These are phyloP conservation scores for Palythoa grandis DNA, from an alignment of 92 coral and sea anemone species.

Conservation along the genomic window DNA sequence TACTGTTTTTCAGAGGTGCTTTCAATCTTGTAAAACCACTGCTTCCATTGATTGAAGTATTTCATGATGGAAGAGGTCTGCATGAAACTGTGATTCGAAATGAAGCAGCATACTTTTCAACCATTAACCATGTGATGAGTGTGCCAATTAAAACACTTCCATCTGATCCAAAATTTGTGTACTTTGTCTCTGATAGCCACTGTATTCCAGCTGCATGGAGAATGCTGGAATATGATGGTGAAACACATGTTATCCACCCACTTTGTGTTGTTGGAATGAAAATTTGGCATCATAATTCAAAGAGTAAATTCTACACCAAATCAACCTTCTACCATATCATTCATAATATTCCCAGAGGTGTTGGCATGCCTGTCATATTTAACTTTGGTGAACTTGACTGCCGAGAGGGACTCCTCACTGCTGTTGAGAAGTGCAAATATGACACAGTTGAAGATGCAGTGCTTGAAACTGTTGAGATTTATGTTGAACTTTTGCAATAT, in stretches of 20 bases:
- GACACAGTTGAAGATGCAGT: conserved; percentile 56
- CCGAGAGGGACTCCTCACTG: conserved; percentile 54
- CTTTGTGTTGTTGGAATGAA: conserved; percentile 56
- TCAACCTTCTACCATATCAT: conserved; percentile 50
- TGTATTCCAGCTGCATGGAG: conserved; percentile 64
- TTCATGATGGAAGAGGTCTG: conserved; percentile 45
- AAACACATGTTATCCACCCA: conserved; percentile 57
- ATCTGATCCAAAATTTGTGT: conserved; percentile 39
- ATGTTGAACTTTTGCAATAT: conserved; percentile 31
- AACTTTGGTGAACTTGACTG: conserved; percentile 69
- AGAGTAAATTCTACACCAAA: conserved; percentile 56
- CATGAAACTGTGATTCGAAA: conserved; percentile 58
- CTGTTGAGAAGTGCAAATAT: conserved; percentile 62
- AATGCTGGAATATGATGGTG: conserved; percentile 22
- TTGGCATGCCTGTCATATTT: conserved; percentile 44
- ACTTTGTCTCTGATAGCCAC: conserved; percentile 65
- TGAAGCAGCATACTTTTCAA: conserved; percentile 64
- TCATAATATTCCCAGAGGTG: conserved; percentile 44
- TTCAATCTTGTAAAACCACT: conserved; percentile 44
- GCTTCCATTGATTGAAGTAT: conserved; percentile 48
- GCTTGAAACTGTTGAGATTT: conserved; percentile 34
- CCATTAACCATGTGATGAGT: conserved; percentile 53
- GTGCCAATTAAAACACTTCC: conserved; percentile 56
- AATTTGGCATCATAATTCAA: conserved; percentile 59
- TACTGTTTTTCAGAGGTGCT: conserved; percentile 57